Conservation (phyloP, 2,888 invertebrate species). For the Lasioglossum pauxillum region DNA sequence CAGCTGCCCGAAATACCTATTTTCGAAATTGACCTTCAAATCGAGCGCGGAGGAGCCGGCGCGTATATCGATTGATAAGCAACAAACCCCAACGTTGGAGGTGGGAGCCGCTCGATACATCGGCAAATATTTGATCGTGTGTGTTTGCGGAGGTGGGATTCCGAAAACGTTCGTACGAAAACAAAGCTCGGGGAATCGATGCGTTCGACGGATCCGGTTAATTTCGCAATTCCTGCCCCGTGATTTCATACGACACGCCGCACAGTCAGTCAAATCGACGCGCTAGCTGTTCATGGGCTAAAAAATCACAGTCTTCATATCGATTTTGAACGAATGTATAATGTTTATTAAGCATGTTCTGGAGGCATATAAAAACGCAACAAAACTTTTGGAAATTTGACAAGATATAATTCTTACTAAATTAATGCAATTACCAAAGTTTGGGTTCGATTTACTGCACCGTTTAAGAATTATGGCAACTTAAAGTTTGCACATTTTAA, state of each 20-base stretch:
- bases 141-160: slow-evolving; percentile 23
- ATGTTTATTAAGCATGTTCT: too few relatives aligned
- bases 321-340: too few relatives aligned
- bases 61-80: slow-evolving; percentile 24
- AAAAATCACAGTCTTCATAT: too few relatives aligned
- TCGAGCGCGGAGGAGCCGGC: slow-evolving; percentile 12
- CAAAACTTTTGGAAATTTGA: too few relatives aligned
- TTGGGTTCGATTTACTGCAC: too few relatives aligned
- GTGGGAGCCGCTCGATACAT: not conserved
- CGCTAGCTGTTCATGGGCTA: too few relatives aligned
- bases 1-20: slow-evolving; percentile 36
- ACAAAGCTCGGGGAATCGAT: slow-evolving; percentile 27
- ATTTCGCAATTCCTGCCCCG: slow-evolving; percentile 21
- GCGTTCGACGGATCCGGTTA: slow-evolving; percentile 13
- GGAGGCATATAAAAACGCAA: too few relatives aligned
- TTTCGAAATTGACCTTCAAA: slow-evolving; percentile 50
- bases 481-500: too few relatives aligned
- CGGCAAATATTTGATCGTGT: slow-evolving; percentile 22
- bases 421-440: too few relatives aligned
- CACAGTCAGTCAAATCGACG: too few relatives aligned
- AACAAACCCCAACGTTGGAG: not conserved
- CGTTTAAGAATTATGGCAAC: too few relatives aligned
- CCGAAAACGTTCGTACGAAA: slow-evolving; percentile 15
- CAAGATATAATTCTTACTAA: too few relatives aligned
- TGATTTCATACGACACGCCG: not conserved